Conservation (phyloP, 2,888 invertebrate genomes). For the Melieria crassipennis region DNA sequence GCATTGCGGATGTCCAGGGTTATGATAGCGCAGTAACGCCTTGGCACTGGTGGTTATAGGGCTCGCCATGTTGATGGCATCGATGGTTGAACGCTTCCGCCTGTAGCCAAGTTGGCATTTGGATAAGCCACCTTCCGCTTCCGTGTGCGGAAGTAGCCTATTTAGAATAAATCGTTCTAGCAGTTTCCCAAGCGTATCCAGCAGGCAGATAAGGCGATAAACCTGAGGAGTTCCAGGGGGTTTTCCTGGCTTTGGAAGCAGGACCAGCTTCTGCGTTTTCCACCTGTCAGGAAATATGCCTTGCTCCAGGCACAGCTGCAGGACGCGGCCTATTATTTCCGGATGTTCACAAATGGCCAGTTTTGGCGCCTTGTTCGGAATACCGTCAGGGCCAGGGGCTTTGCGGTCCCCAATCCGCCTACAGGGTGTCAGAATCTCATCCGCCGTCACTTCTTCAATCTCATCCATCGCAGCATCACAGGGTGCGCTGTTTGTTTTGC, state of each 20-base stretch:
- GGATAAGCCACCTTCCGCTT: background rate
- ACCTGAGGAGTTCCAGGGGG: constrained; percentile 8
- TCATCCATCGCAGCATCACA: too few relatives aligned
- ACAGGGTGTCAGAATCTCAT: too few relatives aligned
- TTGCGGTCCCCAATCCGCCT: too few relatives aligned
- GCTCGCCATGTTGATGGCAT: background rate
- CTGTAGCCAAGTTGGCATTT: constrained; percentile 21
- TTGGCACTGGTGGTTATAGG: background rate
- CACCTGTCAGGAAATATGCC: constrained; percentile 12
- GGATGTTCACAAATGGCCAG: too few relatives aligned
- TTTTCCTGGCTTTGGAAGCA: constrained; percentile 18
- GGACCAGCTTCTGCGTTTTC: background rate
- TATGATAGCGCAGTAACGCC: too few relatives aligned
- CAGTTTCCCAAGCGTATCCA: constrained; percentile 16
- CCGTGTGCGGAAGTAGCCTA: background rate
- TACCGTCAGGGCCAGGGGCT: too few relatives aligned
- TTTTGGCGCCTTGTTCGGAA: too few relatives aligned
- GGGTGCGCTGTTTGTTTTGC: too few relatives aligned
- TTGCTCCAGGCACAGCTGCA: background rate
- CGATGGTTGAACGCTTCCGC: too few relatives aligned
- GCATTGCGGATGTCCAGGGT: background rate
- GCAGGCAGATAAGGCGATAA: constrained; percentile 22
- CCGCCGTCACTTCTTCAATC: too few relatives aligned
- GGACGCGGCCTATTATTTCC: too few relatives aligned
- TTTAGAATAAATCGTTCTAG: constrained; percentile 1